Percentiles rank a stretch among this genome's conserved stretches.
Conservation (phyloP, 2,113 vertebrate species). For the Planiliza haematocheilus region DNA sequence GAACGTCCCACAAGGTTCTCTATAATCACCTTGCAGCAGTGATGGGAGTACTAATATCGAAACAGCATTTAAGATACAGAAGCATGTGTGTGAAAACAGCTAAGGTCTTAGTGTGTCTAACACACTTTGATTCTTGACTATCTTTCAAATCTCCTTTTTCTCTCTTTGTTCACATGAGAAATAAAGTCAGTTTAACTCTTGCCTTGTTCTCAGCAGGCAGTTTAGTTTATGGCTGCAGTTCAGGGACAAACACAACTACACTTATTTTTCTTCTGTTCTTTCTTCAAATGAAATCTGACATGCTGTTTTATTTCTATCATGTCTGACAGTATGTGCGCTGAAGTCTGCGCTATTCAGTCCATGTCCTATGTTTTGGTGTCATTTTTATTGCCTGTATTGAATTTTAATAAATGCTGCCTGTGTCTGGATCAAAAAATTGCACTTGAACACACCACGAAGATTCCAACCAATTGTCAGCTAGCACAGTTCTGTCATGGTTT, state of each 20-base stretch:
- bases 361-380: constrained; percentile 24
- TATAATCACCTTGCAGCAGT: constrained; percentile 18
- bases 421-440: too few relatives aligned
- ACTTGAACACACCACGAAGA: too few relatives aligned
- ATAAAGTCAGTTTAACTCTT: not conserved
- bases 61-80: not conserved
- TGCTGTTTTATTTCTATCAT: constrained; percentile 43
- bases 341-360: constrained; percentile 23
- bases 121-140: constrained; percentile 10
- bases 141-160: constrained; percentile 14
- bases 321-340: constrained; percentile 21
- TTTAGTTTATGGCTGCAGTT: constrained; percentile 11
- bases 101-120: constrained; percentile 6
- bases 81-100: constrained; percentile 1
- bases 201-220: constrained; percentile 37
- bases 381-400: constrained; percentile 15
- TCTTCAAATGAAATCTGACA: constrained; percentile 23
- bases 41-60: constrained; percentile 8
- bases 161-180: constrained; percentile 1
- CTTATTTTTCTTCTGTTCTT: constrained; percentile 41
- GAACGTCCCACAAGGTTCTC: not conserved
- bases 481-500: too few relatives aligned
- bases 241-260: not conserved
- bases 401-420: too few relatives aligned
- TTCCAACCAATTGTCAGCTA: too few relatives aligned